Percentiles rank a stretch among this genome's conserved stretches.
These are phyloP conservation scores for Arctopsyche grandis DNA, from an alignment of 1,140 invertebrate species.

Conservation along the genomic window DNA sequence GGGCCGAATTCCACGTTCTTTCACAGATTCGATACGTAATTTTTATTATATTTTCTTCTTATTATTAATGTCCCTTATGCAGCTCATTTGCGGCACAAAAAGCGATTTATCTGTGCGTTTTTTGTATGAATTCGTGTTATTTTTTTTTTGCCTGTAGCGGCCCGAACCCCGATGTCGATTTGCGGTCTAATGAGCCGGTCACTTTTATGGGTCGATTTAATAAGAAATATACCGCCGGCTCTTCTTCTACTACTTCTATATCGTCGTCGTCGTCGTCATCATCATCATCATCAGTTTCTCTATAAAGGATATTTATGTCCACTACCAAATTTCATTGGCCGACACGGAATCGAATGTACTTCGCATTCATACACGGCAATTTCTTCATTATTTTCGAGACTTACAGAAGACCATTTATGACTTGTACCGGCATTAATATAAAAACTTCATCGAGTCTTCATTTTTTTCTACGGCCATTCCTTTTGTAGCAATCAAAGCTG, in stretches of 20 bases:
- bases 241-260: constrained; percentile 22
- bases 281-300: constrained; percentile 45
- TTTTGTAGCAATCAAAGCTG: constrained; percentile 14
- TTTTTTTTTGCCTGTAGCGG: constrained; percentile 27
- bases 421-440: constrained; percentile 16
- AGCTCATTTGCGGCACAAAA: constrained; percentile 39
- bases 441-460: constrained; percentile 25
- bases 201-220: constrained; percentile 47
- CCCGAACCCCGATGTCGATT: constrained; percentile 37
- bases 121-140: constrained; percentile 41
- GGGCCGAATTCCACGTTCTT: not conserved
- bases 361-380: constrained; percentile 3
- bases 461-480: not conserved
- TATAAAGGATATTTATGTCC: constrained; percentile 43
- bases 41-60: constrained; percentile 9
- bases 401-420: constrained; percentile 29
- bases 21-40: constrained; percentile 31
- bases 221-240: constrained; percentile 30
- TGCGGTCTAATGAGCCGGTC: constrained; percentile 45
- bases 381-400: constrained; percentile 25
- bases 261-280: constrained; percentile 30
- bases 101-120: constrained; percentile 6
- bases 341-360: constrained; percentile 23
- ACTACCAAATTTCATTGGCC: constrained; percentile 35
- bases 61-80: constrained; percentile 41